phyloP scores from a whole-genome alignment of 2,888 invertebrate species.

The Apomyelois bistriatella region DNA sequence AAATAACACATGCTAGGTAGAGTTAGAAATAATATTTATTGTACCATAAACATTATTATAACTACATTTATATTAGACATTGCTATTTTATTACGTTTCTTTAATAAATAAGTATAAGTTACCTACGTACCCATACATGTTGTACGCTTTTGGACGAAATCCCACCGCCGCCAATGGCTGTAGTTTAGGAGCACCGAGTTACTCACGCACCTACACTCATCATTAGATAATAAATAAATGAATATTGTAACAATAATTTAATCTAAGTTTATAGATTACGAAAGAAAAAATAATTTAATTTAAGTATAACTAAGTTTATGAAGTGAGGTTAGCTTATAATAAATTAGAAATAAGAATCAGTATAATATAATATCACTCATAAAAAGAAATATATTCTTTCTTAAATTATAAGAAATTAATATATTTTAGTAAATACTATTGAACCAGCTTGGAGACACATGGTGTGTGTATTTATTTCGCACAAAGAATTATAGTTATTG shows the following conservation, averaged over 20 bases:
- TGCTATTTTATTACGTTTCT: no score
- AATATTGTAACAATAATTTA: background rate
- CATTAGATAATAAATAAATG: background rate
- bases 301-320: no score
- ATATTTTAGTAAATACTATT: background rate
- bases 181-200: constrained; percentile 5
- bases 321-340: no score
- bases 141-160: constrained; percentile 21
- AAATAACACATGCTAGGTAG: no score
- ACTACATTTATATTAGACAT: no score
- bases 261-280: background rate
- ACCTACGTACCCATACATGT: constrained; percentile 6
- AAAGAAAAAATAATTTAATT: no score
- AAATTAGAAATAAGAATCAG: no score
- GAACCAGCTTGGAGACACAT: background rate
- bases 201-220: background rate
- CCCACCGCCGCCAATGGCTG: constrained; percentile 16
- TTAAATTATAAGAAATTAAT: background rate
- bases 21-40: no score
- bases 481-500: constrained; percentile 3
- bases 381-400: background rate
- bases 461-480: constrained; percentile 5
- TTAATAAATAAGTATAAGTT: no score
- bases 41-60: no score
- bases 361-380: background rate